These are phyloP conservation scores for Heterochromis multidens DNA, from an alignment of 2,113 vertebrate genomes.

Conservation along the genomic window DNA sequence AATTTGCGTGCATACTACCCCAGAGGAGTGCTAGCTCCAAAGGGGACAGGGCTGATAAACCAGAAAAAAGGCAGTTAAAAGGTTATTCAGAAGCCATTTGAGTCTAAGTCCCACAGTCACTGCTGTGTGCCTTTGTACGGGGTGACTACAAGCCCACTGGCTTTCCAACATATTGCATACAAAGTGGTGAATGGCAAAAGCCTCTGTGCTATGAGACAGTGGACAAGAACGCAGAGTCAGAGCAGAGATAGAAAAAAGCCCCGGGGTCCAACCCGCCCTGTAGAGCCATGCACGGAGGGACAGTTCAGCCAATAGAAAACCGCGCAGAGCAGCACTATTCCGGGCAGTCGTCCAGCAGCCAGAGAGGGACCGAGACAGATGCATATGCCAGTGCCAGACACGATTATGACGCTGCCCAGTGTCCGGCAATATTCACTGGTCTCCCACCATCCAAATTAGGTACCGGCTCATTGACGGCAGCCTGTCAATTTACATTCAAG, in stretches of 20 bases:
- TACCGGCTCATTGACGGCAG: constrained; percentile 47
- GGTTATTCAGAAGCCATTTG: constrained; percentile 39
- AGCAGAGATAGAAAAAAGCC: constrained; percentile 28
- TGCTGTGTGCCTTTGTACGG: constrained; percentile 4
- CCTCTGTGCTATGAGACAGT: constrained; percentile 44
- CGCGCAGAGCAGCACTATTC: constrained; percentile 73
- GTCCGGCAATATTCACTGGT: constrained; percentile 49
- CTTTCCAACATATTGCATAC: constrained; percentile 25
- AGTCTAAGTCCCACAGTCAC: constrained; percentile 17
- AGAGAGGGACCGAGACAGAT: constrained; percentile 79
- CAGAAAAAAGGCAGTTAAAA: constrained; percentile 67
- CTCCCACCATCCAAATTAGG: constrained; percentile 61
- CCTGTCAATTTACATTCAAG: constrained; percentile 26
- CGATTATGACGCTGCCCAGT: constrained; percentile 77
- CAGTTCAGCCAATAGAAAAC: constrained; percentile 70
- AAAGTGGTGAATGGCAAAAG: constrained; percentile 33
- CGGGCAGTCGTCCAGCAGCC: constrained; percentile 81
- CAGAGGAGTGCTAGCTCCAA: constrained; percentile 40
- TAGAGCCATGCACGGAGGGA: constrained; percentile 53
- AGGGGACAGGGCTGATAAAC: constrained; percentile 31
- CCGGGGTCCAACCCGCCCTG: constrained; percentile 36
- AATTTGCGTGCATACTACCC: constrained; percentile 57
- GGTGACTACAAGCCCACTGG: constrained; percentile 23
- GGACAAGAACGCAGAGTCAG: constrained; percentile 43
- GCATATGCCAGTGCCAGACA: constrained; percentile 79